Evolutionary conservation across 35 echinoderm and acorn worm genomes (phyloP), one percentile per base, ranked within the genome.

Genomic region (Stichopus chloronotus): DNA sequence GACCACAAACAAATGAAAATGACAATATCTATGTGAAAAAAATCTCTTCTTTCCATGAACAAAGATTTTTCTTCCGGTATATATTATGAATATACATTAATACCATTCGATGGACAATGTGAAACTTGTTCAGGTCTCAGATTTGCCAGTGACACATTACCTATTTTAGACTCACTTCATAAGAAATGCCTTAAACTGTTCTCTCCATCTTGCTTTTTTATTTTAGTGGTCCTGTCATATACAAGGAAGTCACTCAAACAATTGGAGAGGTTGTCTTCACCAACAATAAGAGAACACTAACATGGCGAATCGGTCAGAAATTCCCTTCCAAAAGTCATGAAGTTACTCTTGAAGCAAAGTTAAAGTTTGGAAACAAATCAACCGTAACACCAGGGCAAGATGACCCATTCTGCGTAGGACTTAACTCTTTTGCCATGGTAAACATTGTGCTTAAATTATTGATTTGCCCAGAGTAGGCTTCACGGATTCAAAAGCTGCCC

Each of bases 341-440:
- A 72, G 94, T 90, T 5, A 92, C 58, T 19, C 88, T 98, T 7
- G 88, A 98, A 77, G 97, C 94, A 72, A 96, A 80, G 13, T 77
- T 98, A 7, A 88, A 95, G 21, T 98, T 98, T 95, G 92, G 76
- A 3, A 55, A 87, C 13, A 83, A 76, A 14, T 76, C 76, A 14
- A 55, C 54, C 5, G 53, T 12, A 57, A 24, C 52, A 25, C 71
- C 77, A 78, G 53, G 61, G 1, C 63, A 78, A 90, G 93, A 96
- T 14, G 97, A 98, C 77, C 91, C 94, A 4, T 98, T 98, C 72
- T 98, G 97, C 83, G 90, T 93, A 9, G 97, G 93, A 78, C 79
- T 98, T 5, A 98, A 96, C 81, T 56, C 97, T 22, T 98, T 93
- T 94, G 94, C 94, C 11, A 79, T 92, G 91, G 97, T 98, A 59